phyloP scores from a whole-genome alignment of 2,888 invertebrate species.

The Zygaena filipendulae region DNA sequence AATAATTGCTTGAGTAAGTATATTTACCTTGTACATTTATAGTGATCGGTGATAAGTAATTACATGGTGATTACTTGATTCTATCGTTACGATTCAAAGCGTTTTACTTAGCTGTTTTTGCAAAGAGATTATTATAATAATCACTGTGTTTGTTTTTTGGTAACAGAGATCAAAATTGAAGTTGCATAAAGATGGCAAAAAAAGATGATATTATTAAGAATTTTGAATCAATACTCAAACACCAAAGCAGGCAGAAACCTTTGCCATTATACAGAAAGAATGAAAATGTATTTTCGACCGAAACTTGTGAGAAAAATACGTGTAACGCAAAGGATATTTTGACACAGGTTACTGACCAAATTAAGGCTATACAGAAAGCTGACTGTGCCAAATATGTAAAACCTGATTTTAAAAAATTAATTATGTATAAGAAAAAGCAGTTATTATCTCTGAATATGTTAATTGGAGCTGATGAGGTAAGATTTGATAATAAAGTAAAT shows the following conservation, averaged over 20 bases:
- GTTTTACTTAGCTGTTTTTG: too few species aligned
- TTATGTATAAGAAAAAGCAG: conserved; percentile 20
- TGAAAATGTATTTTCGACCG: conserved; percentile 10
- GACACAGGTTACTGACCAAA: conserved; percentile 30
- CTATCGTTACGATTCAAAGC: too few species aligned
- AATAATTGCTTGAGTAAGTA: too few species aligned
- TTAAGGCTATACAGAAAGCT: conserved; percentile 39
- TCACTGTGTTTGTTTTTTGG: too few species aligned
- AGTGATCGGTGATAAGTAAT: too few species aligned
- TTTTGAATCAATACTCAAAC: conserved; percentile 27
- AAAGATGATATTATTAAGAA: conserved; percentile 14
- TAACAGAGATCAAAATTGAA: too few species aligned
- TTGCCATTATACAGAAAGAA: conserved; percentile 24
- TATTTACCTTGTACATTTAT: too few species aligned
- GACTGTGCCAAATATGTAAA: conserved; percentile 23
- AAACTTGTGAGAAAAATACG: not conserved
- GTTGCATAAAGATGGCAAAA: conserved; percentile 16
- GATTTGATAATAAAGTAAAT: conserved; percentile 15
- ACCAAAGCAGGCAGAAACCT: conserved; percentile 14
- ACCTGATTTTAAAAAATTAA: conserved; percentile 12
- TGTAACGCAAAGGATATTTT: conserved; percentile 33
- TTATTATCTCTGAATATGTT: conserved; percentile 31
- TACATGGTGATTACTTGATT: too few species aligned
- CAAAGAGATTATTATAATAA: too few species aligned
- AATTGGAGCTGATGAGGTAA: conserved; percentile 23